Conservation (phyloP, 2,797 vertebrate genomes). For the Lithobates pipiens region DNA sequence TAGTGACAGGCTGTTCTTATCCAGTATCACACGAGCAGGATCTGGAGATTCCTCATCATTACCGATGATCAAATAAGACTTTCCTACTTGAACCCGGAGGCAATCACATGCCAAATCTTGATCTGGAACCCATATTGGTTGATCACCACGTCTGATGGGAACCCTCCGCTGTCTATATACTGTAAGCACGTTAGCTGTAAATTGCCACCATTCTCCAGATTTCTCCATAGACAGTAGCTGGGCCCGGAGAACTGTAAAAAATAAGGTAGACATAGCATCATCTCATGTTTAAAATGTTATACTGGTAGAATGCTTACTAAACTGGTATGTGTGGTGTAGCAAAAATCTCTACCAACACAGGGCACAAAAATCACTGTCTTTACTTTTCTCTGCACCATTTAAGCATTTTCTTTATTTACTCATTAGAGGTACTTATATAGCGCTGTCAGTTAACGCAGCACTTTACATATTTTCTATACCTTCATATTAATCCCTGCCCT, state of each 20-base stretch:
- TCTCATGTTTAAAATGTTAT: too few relatives aligned
- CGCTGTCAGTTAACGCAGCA: too few relatives aligned
- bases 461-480: too few relatives aligned
- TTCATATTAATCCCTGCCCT: too few relatives aligned
- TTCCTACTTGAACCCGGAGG: conserved; percentile 79
- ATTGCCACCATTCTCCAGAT: conserved; percentile 86
- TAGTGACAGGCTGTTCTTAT: conserved; percentile 84
- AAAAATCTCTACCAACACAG: too few relatives aligned
- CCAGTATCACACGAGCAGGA: conserved; percentile 81
- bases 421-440: too few relatives aligned
- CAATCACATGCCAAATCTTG: conserved; percentile 86
- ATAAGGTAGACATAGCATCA: background rate
- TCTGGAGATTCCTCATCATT: conserved; percentile 77
- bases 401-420: too few relatives aligned
- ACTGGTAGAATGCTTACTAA: too few relatives aligned
- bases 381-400: too few relatives aligned
- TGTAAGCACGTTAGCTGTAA: conserved; percentile 81
- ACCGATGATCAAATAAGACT: conserved; percentile 81
- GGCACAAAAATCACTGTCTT: too few relatives aligned
- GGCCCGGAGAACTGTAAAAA: conserved; percentile 81
- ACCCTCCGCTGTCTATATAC: conserved; percentile 78
- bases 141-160: conserved; percentile 77
- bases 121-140: conserved; percentile 86
- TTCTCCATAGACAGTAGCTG: conserved; percentile 83
- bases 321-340: too few relatives aligned